phyloP scores from a whole-genome alignment of 2,797 vertebrate genomes.

The Lutjanus campechanus region DNA sequence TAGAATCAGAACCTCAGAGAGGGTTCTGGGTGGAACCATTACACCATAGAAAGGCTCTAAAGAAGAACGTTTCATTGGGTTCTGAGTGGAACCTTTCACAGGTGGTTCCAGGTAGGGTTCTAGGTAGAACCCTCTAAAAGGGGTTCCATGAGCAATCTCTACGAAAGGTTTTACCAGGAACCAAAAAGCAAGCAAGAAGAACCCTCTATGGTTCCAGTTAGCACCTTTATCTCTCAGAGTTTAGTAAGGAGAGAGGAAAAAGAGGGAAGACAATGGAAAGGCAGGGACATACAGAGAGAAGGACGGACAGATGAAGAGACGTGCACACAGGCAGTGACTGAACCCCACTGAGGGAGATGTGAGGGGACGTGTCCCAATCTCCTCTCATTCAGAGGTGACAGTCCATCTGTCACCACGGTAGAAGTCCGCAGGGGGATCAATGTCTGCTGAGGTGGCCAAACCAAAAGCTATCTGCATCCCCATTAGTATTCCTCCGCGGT shows the following conservation, averaged over 20 bases:
- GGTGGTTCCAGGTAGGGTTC: too few relatives aligned
- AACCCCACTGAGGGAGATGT: slow-evolving; percentile 61
- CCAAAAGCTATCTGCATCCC: slow-evolving; percentile 83
- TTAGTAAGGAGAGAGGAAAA: slow-evolving; percentile 1
- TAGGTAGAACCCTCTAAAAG: too few relatives aligned
- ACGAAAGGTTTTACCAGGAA: too few relatives aligned
- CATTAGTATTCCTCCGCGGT: slow-evolving; percentile 85
- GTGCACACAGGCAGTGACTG: slow-evolving; percentile 21
- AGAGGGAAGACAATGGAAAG: slow-evolving; percentile 17
- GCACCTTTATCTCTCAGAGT: too few relatives aligned
- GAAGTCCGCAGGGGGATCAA: slow-evolving; percentile 85
- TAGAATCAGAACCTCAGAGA: too few relatives aligned
- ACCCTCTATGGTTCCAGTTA: too few relatives aligned
- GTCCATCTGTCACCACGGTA: slow-evolving; percentile 80
- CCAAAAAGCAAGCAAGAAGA: too few relatives aligned
- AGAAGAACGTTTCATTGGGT: too few relatives aligned
- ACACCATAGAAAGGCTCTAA: too few relatives aligned
- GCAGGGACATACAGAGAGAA: slow-evolving; percentile 16
- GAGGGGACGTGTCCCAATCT: slow-evolving; percentile 74
- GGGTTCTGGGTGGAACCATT: too few relatives aligned
- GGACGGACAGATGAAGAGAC: slow-evolving; percentile 17
- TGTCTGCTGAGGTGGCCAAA: slow-evolving; percentile 88
- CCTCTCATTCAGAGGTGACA: slow-evolving; percentile 82
- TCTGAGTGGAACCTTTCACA: too few relatives aligned
- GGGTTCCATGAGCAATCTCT: too few relatives aligned